These are phyloP conservation scores for Steinernema feltiae DNA, from an alignment of 1,140 invertebrate genomes.

Conservation along the genomic window DNA sequence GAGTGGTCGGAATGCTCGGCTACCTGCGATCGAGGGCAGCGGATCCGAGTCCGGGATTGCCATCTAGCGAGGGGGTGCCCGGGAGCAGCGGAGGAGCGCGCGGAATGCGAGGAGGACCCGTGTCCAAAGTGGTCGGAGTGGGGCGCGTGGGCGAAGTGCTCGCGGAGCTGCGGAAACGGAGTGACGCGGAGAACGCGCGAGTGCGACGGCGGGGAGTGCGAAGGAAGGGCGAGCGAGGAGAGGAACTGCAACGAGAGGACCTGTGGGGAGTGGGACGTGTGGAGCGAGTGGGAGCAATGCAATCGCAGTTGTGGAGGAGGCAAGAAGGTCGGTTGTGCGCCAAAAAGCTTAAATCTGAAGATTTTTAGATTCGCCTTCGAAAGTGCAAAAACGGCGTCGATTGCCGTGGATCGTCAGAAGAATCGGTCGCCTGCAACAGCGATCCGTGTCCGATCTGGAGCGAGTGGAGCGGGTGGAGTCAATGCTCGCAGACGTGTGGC, in stretches of 20 bases:
- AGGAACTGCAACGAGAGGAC: slow-evolving; percentile 68
- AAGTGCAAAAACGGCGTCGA: background rate
- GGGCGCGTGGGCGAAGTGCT: slow-evolving; percentile 71
- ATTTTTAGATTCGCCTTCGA: background rate
- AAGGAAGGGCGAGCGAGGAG: slow-evolving; percentile 64
- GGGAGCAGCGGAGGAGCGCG: slow-evolving; percentile 27
- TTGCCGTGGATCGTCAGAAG: slow-evolving; percentile 17
- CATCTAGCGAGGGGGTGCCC: slow-evolving; percentile 18
- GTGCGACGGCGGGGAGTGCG: slow-evolving; percentile 60
- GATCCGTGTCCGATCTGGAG: slow-evolving; percentile 33
- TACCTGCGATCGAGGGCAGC: slow-evolving; percentile 19
- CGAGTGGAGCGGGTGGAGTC: slow-evolving; percentile 32
- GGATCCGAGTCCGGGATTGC: background rate
- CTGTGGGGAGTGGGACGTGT: slow-evolving; percentile 72
- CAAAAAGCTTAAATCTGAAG: too few species aligned
- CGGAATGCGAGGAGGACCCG: slow-evolving; percentile 22
- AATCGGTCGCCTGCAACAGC: slow-evolving; percentile 29
- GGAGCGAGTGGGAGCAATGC: slow-evolving; percentile 72
- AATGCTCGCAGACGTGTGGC: slow-evolving; percentile 27
- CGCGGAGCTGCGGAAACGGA: slow-evolving; percentile 71
- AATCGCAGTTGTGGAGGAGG: slow-evolving; percentile 69
- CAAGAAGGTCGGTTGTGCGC: slow-evolving; percentile 57
- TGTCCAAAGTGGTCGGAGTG: slow-evolving; percentile 66
- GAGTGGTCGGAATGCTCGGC: slow-evolving; percentile 32
- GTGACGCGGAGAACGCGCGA: slow-evolving; percentile 16